Evolutionary conservation across 2,888 invertebrate genomes (phyloP).

Genomic region (Ormyrus thymus): DNA sequence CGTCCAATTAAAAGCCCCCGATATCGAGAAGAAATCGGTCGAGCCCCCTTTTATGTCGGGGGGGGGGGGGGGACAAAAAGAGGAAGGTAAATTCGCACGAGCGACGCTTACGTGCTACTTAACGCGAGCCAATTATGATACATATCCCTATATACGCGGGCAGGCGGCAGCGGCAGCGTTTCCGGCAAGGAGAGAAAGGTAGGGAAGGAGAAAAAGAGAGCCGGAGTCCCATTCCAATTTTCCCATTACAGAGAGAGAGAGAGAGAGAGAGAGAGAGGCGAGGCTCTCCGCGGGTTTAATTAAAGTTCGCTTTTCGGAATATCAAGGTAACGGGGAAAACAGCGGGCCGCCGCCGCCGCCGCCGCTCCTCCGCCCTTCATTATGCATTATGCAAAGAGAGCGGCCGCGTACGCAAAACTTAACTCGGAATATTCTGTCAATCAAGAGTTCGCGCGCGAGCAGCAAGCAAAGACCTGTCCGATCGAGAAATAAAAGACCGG

Average conservation of each 20-base stretch:
- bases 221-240: too few relatives aligned
- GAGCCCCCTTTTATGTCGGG: conserved; percentile 1
- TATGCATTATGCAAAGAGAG: conserved; percentile 37
- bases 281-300: conserved; percentile 1
- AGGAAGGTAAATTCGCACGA: conserved; percentile 5
- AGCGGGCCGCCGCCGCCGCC: not conserved
- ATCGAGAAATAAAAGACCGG: conserved; percentile 7
- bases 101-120: conserved; percentile 29
- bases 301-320: conserved; percentile 30
- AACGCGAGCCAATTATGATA: conserved; percentile 39
- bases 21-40: conserved; percentile 24
- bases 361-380: conserved; percentile 20
- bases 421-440: conserved; percentile 48
- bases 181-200: conserved; percentile 30
- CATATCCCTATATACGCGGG: not conserved
- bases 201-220: not conserved
- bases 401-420: conserved; percentile 1
- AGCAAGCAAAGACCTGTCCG: not conserved
- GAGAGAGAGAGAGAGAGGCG: conserved; percentile 15
- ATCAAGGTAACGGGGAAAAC: conserved; percentile 24
- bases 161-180: not conserved
- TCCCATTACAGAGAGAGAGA: not conserved
- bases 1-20: conserved; percentile 4
- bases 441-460: conserved; percentile 13
- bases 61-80: not conserved